Percentiles rank a stretch among this genome's conserved stretches.
phyloP scores from a whole-genome alignment of 37 sponge, comb jelly and placozoan species.

The Beroe forskalii region DNA sequence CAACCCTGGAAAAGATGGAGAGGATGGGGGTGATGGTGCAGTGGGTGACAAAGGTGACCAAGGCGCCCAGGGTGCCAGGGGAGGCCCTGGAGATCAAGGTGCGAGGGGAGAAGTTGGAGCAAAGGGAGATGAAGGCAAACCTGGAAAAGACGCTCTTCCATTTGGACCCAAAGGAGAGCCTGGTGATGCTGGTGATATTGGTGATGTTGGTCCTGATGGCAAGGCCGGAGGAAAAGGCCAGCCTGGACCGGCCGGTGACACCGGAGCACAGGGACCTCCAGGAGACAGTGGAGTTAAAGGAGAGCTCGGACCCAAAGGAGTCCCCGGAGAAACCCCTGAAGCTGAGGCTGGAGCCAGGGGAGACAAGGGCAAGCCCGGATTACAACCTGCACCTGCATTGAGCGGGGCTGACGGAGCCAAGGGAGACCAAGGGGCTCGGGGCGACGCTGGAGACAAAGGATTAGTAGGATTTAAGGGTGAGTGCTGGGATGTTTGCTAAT shows the following conservation, averaged over 20 bases:
- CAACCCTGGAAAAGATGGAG: neutral
- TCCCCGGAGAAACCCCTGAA: neutral
- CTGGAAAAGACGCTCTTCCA: neutral
- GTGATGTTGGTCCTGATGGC: constrained; percentile 66
- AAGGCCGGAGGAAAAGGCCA: constrained; percentile 59
- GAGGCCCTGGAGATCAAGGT: constrained; percentile 65
- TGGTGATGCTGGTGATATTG: constrained; percentile 2
- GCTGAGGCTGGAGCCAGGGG: constrained; percentile 46
- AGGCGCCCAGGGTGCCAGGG: neutral
- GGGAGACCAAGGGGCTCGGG: constrained; percentile 35
- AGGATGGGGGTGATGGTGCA: constrained; percentile 1
- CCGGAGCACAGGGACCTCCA: constrained; percentile 20
- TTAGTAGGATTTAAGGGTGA: neutral
- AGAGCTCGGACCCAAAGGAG: constrained; percentile 33
- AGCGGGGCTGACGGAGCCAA: neutral
- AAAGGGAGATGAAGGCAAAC: neutral
- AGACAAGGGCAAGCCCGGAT: constrained; percentile 41
- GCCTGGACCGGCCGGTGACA: constrained; percentile 35
- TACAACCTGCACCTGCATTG: neutral
- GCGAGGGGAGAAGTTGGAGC: constrained; percentile 58
- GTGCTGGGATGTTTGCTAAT: neutral
- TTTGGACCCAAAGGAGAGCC: neutral
- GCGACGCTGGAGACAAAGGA: neutral
- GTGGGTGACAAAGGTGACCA: constrained; percentile 53
- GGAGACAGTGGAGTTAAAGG: constrained; percentile 57